These are phyloP conservation scores for Eriocheir sinensis DNA, from an alignment of 1,140 invertebrate species.

Conservation along the genomic window DNA sequence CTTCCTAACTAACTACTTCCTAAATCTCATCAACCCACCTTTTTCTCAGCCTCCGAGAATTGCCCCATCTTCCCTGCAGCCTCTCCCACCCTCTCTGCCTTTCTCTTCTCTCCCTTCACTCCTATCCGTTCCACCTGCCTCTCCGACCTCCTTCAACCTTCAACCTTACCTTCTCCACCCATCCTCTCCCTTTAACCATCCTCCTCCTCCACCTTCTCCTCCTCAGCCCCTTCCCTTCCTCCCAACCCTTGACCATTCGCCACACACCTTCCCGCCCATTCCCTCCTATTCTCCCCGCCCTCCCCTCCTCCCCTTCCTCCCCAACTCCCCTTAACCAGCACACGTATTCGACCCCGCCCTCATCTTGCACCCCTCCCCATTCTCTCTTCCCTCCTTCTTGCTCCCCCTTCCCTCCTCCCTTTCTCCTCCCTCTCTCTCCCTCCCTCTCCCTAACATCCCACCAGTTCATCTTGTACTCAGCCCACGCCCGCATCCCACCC, in stretches of 20 bases:
- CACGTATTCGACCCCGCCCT: not conserved
- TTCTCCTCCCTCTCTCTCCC: not conserved
- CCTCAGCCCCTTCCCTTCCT: not conserved
- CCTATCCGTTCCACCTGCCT: not conserved
- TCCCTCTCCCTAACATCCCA: not conserved
- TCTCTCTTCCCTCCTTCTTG: not conserved
- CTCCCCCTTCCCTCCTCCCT: no score
- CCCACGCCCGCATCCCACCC: constrained; percentile 1
- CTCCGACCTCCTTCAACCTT: not conserved
- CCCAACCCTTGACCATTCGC: constrained; percentile 3
- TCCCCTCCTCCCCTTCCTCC: not conserved
- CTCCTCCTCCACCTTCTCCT: not conserved
- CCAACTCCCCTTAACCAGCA: not conserved
- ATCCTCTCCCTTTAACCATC: not conserved
- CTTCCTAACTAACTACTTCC: no score
- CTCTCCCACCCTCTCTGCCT: not conserved
- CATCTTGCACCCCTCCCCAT: not conserved
- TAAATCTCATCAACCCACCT: no score
- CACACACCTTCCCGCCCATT: not conserved
- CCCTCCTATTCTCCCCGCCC: not conserved
- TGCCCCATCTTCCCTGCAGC: not conserved
- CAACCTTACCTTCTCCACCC: not conserved
- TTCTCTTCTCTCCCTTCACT: not conserved
- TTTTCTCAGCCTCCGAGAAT: no score
- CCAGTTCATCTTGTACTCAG: constrained; percentile 11